Conservation (phyloP, 2,888 invertebrate genomes). For the Conistra vaccinii region DNA sequence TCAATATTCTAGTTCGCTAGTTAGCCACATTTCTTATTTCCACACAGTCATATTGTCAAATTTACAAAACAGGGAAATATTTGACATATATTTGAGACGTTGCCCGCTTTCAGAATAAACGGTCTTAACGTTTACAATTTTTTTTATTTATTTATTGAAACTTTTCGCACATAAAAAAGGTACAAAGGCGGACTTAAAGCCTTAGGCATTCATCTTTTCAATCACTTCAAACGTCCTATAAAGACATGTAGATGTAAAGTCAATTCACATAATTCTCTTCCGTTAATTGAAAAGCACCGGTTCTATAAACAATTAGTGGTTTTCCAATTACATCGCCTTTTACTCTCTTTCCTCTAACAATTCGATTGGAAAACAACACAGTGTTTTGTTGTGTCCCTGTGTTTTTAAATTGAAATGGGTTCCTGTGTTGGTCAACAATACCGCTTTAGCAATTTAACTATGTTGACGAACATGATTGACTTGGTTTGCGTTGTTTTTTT, state of each 20-base stretch:
- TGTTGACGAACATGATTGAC: slow-evolving; percentile 1
- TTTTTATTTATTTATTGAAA: too few species aligned
- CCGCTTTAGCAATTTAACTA: slow-evolving; percentile 26
- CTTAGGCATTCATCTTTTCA: too few species aligned
- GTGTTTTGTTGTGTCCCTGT: slow-evolving; percentile 28
- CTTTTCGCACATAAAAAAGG: too few species aligned
- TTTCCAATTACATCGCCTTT: slow-evolving; percentile 38
- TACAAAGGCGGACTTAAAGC: too few species aligned
- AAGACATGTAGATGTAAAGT: background rate
- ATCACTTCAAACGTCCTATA: background rate
- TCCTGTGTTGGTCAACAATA: slow-evolving; percentile 17
- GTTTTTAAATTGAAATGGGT: slow-evolving; percentile 33
- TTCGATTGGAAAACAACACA: slow-evolving; percentile 32
- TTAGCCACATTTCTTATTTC: too few species aligned
- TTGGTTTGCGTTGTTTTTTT: background rate
- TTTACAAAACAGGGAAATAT: too few species aligned
- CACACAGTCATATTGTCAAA: too few species aligned
- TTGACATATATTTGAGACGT: too few species aligned
- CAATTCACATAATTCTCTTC: slow-evolving; percentile 7
- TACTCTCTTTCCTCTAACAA: slow-evolving; percentile 25
- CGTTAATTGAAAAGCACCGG: slow-evolving; percentile 35
- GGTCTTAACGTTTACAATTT: too few species aligned
- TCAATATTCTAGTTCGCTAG: too few species aligned
- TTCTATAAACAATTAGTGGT: slow-evolving; percentile 22
- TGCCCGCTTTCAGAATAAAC: too few species aligned